Evolutionary conservation across 2,797 vertebrate species (phyloP), one percentile per base, ranked within the genome.

Genomic region (Pipistrellus pipistrellus): DNA sequence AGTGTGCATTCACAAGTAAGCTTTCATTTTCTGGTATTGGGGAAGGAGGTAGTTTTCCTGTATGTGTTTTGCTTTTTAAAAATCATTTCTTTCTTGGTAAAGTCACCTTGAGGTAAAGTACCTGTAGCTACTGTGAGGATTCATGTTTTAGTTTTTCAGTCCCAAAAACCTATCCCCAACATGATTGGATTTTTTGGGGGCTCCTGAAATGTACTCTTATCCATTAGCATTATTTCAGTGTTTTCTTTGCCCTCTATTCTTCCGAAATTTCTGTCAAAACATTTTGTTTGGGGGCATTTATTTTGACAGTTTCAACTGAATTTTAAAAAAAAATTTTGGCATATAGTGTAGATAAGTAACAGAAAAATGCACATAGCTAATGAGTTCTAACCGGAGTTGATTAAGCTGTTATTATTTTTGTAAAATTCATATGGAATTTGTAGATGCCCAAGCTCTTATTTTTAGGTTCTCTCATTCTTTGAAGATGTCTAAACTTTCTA

Each of bases 281-380:
- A 88, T 88, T 91, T 76, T 88, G n/a, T 90, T 95, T 94, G 44
- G 53, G 23, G 57, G 35, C 30, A 82, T 95, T 93, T 96, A 88
- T 62, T 92, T 93, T 92, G 93, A 95, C 64, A 85, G 13, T 88
- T 95, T 90, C 35, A 94, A 8, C 53, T 86, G 48, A 88, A 25
- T 38, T 75, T 66, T 82, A 91, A 23, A 25, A 91, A 23, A 25
- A 38, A 55, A 3, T 84, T 93, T 94, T 93, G 82, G 35, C 8
- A 0, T 91, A 15, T 89, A 55, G 51, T 71, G 75, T 71, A 78
- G 20, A 78, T 90, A 80, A 80, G 73, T 90, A 80, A 80, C 44
- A 68, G 69, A 77, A 95, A 91, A 95, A 69, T 90, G 23, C 12
- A 88, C 30, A 30, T 71, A 85, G 41, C 51, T 89, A 62, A 69